Base-by-base conservation (phyloP, 2,888 invertebrate species). In the Laspeyria flexula region DNA sequence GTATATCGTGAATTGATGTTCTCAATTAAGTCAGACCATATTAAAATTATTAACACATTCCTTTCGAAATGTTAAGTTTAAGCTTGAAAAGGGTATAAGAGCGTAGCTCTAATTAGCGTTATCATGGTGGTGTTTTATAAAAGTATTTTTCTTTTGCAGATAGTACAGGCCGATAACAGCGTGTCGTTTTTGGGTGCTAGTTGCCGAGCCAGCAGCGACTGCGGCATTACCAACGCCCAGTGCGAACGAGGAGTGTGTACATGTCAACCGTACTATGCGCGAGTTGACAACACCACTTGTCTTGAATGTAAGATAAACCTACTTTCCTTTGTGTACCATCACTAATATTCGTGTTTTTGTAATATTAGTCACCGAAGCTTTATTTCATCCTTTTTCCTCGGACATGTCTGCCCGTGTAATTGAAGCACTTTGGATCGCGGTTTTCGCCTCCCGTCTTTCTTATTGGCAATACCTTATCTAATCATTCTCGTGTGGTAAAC, bases 191-290 rank as follows among this genome's bases (percentile, higher is more conserved):
- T 96, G 43, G 96, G 95, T 21, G 93, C 94, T 49, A 88, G 90
- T 60, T 96, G 96, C 80, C 91, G 90, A 60, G 86, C 90, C 44
- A 94, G 94, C 75, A 86, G 87, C 66, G 95, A 96, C 67, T 96
- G 96, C 83, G 91, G 91, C 62, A 93, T 95, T 57, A 83, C 90
- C 50, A 94, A 95, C 75, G 94, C 96, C 60, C 93, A 93, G 57
- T 96, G 96, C 83, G 86, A 93, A 63, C 87, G 93, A 75, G 96
- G 96, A 67, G 93, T 94, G 63, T 97, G 97, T 90, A 94, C 95
- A 52, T 97, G 97, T 86, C 95, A 95, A 83, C 96, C 97, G 25
- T 97, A 96, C 88, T 96, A 94, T 86, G 97, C 97, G 27, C 94
- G 94, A 80, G 95, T 95, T 82, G 96, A 97, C 88, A 94, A 94